Evolutionary conservation across 2,888 invertebrate species (phyloP), one percentile per base, ranked within the genome.

Genomic region (Graphium colonna): DNA sequence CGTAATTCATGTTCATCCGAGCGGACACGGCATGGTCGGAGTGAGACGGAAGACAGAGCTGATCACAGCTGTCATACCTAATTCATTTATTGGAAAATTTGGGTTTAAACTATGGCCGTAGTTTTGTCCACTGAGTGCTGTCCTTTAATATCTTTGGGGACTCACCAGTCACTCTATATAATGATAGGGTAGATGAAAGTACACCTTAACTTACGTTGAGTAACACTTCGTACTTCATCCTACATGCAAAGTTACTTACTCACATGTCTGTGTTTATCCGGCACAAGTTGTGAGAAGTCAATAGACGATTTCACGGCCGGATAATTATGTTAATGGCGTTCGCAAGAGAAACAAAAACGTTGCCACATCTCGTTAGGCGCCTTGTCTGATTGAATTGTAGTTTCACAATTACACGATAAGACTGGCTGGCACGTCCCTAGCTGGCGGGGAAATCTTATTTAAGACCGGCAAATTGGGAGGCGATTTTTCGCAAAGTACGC

Each of bases 291-390:
- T 59, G 66, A 61, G 66, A 64, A 74, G 77, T 77, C 77, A 79
- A 78, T 77, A 79, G 77, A 77, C 73, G 69, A 77, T 82, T 82
- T 79, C 67, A 81, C 73, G 81, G 76, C 71, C 68, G 75, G 81
- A 79, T 79, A 79, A 80, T 76, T 82, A 82, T 83, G 82, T 63
- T 82, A 83, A 84, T 85, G 64, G 67, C 62, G 62, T 60, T 56
- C 55, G 61, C 62, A 65, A 68, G 64, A 68, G 69, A 66, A 79
- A 77, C 73, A 82, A 81, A 79, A 80, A 78, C 75, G 75, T 65
- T 64, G 41, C 58, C 60, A 54, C 60, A 62, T 67, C 71, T 70
- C 67, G 64, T 60, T 61, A 60, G 44, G 2, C 12, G 36, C 62
- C 63, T 70, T 59, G 64, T 55, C 53, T 44, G 51, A 51, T 58